phyloP scores from a whole-genome alignment of 92 coral and sea anemone genomes.

The Palythoa grandis region DNA sequence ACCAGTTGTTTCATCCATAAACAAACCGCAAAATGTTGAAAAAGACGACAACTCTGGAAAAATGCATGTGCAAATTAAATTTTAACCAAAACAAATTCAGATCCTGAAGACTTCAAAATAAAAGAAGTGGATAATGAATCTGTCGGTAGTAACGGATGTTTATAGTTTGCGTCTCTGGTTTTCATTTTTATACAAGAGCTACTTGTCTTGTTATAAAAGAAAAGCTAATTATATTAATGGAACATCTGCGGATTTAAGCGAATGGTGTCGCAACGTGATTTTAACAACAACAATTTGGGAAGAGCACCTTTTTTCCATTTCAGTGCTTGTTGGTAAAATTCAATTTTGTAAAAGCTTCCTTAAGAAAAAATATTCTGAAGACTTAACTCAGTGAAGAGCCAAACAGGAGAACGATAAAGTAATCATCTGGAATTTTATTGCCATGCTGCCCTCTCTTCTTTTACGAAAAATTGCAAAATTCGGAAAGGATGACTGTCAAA shows the following conservation, averaged over 20 bases:
- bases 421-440: background rate
- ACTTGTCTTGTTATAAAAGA: background rate
- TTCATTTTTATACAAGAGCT: background rate
- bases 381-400: background rate
- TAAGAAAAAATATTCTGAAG: background rate
- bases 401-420: background rate
- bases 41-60: background rate
- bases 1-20: background rate
- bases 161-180: background rate
- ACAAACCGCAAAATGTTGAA: background rate
- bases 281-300: background rate
- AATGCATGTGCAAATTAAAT: background rate
- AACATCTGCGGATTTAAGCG: background rate
- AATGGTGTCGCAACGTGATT: background rate
- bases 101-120: background rate
- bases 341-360: background rate
- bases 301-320: background rate
- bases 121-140: background rate
- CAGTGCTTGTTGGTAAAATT: background rate
- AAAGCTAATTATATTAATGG: slow-evolving; percentile 31
- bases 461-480: slow-evolving; percentile 27
- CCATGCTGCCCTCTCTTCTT: slow-evolving; percentile 23
- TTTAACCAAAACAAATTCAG: background rate
- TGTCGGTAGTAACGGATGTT: slow-evolving; percentile 21
- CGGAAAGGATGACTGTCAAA: slow-evolving; percentile 7